phyloP scores from a whole-genome alignment of 2,797 vertebrate genomes.

The Artibeus jamaicensis region DNA sequence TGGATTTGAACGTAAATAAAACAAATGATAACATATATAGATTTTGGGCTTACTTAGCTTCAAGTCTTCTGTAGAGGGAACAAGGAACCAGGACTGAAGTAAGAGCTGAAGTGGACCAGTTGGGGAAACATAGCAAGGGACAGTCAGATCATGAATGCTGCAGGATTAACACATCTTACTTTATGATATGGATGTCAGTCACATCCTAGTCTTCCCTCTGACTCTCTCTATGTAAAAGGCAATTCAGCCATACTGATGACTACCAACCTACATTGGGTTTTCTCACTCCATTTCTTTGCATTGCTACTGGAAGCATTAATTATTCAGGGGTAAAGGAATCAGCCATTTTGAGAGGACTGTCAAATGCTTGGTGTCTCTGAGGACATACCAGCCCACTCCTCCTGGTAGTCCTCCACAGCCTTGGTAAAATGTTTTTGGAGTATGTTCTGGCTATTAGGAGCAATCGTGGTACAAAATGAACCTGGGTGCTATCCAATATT shows the following conservation, averaged over 20 bases:
- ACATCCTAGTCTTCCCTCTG: not conserved
- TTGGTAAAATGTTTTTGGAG: not conserved
- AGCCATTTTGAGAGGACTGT: not conserved
- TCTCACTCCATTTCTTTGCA: not conserved
- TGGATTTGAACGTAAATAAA: not conserved
- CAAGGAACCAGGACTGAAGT: not conserved
- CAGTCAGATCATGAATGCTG: not conserved
- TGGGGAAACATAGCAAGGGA: not conserved
- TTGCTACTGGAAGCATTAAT: not conserved
- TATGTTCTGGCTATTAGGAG: not conserved
- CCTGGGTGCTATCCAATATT: too few species aligned
- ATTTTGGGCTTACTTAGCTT: not conserved
- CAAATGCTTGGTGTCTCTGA: not conserved
- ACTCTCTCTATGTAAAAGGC: not conserved
- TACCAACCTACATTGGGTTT: not conserved
- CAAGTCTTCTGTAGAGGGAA: not conserved
- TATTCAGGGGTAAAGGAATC: not conserved
- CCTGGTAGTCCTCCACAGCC: not conserved
- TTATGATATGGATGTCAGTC: too few species aligned
- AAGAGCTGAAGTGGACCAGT: not conserved
- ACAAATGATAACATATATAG: not conserved
- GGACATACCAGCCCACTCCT: not conserved
- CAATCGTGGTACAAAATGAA: not conserved
- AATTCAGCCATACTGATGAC: not conserved
- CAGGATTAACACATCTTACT: not conserved